Percentiles rank a stretch among this genome's conserved stretches.
Conservation (phyloP, 2,888 invertebrate species). For the Drosophila mayaguana region DNA sequence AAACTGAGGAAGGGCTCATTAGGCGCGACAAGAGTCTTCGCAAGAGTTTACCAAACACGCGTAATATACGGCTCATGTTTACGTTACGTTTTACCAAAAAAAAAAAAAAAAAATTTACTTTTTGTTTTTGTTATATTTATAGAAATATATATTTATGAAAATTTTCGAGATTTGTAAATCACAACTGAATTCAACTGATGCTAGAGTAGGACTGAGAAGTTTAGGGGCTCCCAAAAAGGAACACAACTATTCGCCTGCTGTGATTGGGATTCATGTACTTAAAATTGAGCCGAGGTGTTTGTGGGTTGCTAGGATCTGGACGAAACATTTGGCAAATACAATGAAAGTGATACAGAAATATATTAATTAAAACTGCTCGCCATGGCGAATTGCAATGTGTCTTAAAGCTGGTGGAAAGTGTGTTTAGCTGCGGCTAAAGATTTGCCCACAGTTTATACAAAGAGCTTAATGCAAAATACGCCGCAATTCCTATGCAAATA, state of each 20-base stretch:
- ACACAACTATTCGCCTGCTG: too few relatives aligned
- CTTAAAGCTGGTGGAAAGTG: neutral
- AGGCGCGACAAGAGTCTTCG: neutral
- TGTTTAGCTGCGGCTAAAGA: constrained; percentile 6
- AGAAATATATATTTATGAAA: neutral
- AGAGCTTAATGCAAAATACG: constrained; percentile 7
- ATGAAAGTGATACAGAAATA: too few relatives aligned
- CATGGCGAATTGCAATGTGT: neutral
- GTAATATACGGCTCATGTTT: neutral
- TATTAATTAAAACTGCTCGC: too few relatives aligned
- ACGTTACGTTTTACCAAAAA: neutral
- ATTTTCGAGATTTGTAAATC: neutral
- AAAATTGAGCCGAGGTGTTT: too few relatives aligned
- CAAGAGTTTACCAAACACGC: neutral
- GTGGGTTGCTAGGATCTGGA: too few relatives aligned
- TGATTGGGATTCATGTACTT: too few relatives aligned
- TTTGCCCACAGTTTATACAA: constrained; percentile 29
- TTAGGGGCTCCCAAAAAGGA: accelerated
- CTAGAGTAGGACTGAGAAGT: neutral
- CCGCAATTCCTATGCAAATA: constrained; percentile 63
- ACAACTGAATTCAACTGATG: neutral
- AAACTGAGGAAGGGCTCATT: neutral
- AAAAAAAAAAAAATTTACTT: too few relatives aligned
- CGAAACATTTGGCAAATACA: too few relatives aligned
- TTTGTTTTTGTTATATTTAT: too few relatives aligned